Evolutionary conservation across 1,140 invertebrate genomes (phyloP).

Genomic region (Apis florea): DNA sequence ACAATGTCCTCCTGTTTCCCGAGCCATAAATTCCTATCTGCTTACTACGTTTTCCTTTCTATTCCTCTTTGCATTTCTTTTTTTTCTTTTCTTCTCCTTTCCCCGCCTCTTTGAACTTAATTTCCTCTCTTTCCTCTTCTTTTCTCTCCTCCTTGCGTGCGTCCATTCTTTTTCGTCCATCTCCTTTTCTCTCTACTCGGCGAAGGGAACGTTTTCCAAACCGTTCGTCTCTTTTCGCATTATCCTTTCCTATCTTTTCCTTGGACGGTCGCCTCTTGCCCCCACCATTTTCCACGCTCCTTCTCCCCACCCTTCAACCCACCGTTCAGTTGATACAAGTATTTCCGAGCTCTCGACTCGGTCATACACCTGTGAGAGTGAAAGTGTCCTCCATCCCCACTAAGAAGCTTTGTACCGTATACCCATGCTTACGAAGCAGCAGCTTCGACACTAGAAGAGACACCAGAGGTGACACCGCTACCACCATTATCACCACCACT

Average conservation of each 20-base stretch:
- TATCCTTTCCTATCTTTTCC: not conserved
- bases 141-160: not conserved
- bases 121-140: too few species aligned
- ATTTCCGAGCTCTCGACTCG: constrained; percentile 64
- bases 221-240: not conserved
- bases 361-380: constrained; percentile 80
- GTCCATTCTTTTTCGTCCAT: not conserved
- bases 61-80: too few species aligned
- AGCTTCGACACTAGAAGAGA: constrained; percentile 14
- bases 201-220: too few species aligned
- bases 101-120: too few species aligned
- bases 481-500: constrained; percentile 23
- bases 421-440: constrained; percentile 50
- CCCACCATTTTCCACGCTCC: not conserved
- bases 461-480: not conserved
- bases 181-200: too few species aligned
- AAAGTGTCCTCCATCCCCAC: constrained; percentile 77
- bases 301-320: not conserved
- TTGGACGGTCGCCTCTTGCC: not conserved
- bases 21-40: not conserved
- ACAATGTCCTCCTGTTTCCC: constrained; percentile 54
- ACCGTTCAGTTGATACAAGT: constrained; percentile 21
- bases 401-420: constrained; percentile 52
- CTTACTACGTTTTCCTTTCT: not conserved
- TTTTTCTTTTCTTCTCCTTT: not conserved